phyloP scores from a whole-genome alignment of 2,113 vertebrate genomes.

The Embiotoca jacksoni region DNA sequence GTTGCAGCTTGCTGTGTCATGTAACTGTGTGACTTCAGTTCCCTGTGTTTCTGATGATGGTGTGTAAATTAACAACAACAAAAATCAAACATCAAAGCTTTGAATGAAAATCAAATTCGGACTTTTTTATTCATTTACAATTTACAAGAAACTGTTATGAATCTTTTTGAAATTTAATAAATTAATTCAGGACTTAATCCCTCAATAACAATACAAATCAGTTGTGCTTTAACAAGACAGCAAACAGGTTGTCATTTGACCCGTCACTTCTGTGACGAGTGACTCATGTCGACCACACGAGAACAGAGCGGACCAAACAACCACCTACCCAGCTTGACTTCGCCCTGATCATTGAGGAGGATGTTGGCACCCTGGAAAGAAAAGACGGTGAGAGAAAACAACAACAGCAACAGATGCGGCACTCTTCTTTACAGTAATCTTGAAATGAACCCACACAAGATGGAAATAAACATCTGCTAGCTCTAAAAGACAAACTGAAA shows the following conservation, averaged over 20 bases:
- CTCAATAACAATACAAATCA: neutral
- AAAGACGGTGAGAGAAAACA: neutral
- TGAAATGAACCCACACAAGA: constrained; percentile 18
- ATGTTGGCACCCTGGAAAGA: constrained; percentile 91
- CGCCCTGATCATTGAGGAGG: constrained; percentile 90
- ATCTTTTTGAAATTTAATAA: no score
- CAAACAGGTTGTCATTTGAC: neutral
- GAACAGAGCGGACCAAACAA: constrained; percentile 19
- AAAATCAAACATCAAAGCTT: no score
- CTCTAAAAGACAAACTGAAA: neutral
- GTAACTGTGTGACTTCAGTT: neutral
- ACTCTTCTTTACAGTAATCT: constrained; percentile 10
- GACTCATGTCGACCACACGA: constrained; percentile 43
- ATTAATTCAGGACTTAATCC: neutral
- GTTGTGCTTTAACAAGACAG: neutral
- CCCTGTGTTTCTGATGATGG: neutral
- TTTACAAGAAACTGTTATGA: no score
- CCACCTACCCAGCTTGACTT: constrained; percentile 90
- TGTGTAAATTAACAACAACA: neutral
- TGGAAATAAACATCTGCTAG: neutral
- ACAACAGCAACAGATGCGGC: neutral
- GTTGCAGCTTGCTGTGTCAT: no score
- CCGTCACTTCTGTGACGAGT: neutral
- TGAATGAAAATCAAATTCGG: neutral
- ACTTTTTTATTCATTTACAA: no score